Evolutionary conservation across 2,888 invertebrate species (phyloP).

Genomic region (Willowsia nigromaculata): DNA sequence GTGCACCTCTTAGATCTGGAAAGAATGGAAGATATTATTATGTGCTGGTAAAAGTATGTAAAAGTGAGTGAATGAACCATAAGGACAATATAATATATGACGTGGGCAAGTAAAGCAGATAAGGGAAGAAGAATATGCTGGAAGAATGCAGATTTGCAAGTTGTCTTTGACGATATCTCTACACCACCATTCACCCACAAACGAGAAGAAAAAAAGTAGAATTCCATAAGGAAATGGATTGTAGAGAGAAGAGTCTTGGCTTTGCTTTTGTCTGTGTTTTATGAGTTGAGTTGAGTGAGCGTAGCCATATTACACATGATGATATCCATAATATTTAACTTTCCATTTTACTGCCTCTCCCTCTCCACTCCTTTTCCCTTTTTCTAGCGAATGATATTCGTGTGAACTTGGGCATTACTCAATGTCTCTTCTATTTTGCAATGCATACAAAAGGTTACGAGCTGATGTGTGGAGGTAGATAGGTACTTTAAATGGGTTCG

Average conservation of each 20-base stretch:
- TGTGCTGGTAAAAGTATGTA: neutral
- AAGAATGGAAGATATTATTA: neutral
- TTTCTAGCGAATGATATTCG: constrained; percentile 6
- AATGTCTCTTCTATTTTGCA: constrained; percentile 39
- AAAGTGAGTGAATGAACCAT: constrained; percentile 22
- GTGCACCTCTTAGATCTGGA: neutral
- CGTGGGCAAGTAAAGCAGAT: constrained; percentile 54
- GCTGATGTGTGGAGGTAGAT: neutral
- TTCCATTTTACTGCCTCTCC: constrained; percentile 35
- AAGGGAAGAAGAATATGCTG: constrained; percentile 45
- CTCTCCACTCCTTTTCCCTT: neutral
- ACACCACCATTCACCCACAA: neutral
- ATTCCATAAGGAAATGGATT: constrained; percentile 44
- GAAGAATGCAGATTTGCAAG: constrained; percentile 61
- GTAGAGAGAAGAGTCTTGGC: neutral
- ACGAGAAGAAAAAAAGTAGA: neutral
- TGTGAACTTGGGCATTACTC: constrained; percentile 55
- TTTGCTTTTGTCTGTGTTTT: constrained; percentile 16
- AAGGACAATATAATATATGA: constrained; percentile 59
- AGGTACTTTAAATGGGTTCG: constrained; percentile 27
- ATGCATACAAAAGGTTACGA: neutral
- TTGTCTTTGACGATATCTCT: constrained; percentile 57
- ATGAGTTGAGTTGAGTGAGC: neutral
- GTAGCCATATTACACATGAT: constrained; percentile 39
- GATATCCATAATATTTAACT: constrained; percentile 68